Evolutionary conservation across 2,797 vertebrate species (phyloP).

Genomic region (Parambassis ranga): DNA sequence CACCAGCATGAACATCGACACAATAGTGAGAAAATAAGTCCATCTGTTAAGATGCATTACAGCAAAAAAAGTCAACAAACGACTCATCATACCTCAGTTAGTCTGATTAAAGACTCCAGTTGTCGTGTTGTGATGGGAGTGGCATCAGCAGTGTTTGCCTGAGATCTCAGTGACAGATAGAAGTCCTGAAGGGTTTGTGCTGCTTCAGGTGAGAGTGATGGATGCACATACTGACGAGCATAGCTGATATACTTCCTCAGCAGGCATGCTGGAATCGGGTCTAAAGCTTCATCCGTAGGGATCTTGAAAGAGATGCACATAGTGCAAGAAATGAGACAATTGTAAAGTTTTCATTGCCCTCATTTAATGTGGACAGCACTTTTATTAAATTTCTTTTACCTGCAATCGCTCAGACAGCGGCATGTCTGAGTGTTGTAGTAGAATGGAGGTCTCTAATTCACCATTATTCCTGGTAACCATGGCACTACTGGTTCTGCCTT

Average conservation of each 20-base stretch:
- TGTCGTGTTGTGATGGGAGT: conserved; percentile 96
- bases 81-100: conserved; percentile 96
- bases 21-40: background rate
- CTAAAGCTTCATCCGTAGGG: conserved; percentile 81
- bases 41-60: background rate
- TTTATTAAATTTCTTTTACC: no score
- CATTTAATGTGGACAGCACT: background rate
- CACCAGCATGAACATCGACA: background rate
- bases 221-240: conserved; percentile 92
- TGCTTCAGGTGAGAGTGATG: conserved; percentile 87
- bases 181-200: conserved; percentile 91
- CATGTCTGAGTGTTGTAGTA: conserved; percentile 82
- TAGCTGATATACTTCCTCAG: conserved; percentile 95
- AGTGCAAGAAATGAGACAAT: background rate
- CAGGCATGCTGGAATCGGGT: conserved; percentile 89
- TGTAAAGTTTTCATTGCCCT: background rate
- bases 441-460: conserved; percentile 81
- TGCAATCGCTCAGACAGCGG: conserved; percentile 89
- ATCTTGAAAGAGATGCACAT: conserved; percentile 69
- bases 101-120: conserved; percentile 93
- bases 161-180: conserved; percentile 91
- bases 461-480: conserved; percentile 63
- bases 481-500: conserved; percentile 72
- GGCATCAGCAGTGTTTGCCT: conserved; percentile 86
- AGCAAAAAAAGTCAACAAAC: background rate